Conservation (phyloP, 2,797 vertebrate genomes). For the Enteromius paludinosus region DNA sequence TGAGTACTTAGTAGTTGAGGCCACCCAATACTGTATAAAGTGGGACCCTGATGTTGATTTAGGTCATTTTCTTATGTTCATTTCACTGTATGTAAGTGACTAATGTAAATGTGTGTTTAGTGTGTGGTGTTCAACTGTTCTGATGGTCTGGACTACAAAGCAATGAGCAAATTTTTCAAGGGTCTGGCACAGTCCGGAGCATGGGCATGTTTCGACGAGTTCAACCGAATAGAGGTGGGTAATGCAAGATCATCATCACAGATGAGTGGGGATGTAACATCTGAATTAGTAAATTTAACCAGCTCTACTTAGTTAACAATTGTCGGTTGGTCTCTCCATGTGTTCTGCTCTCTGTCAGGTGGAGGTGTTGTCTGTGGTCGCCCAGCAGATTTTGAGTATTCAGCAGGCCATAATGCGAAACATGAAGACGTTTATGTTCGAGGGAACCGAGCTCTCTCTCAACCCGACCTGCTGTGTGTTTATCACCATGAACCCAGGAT, state of each 20-base stretch:
- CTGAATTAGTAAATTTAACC: background rate
- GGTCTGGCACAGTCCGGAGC: constrained; percentile 92
- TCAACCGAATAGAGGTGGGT: constrained; percentile 94
- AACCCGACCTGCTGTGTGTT: constrained; percentile 93
- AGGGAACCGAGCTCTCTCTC: constrained; percentile 90
- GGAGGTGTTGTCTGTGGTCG: constrained; percentile 94
- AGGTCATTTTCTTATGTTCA: background rate
- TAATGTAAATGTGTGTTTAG: constrained; percentile 70
- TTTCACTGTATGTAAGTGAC: background rate
- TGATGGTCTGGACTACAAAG: constrained; percentile 93
- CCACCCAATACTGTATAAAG: too few relatives aligned
- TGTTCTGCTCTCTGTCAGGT: constrained; percentile 74
- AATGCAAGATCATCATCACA: background rate
- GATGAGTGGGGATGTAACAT: too few relatives aligned
- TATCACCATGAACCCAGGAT: constrained; percentile 97
- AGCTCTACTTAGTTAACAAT: background rate
- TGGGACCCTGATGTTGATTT: background rate
- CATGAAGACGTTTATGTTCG: constrained; percentile 88
- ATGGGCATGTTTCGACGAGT: constrained; percentile 96
- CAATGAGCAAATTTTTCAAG: constrained; percentile 98
- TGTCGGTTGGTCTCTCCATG: background rate
- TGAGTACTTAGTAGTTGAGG: too few relatives aligned
- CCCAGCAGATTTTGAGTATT: constrained; percentile 93
- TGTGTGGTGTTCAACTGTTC: constrained; percentile 97
- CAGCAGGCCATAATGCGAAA: constrained; percentile 89